Conservation (phyloP, 2,797 vertebrate species). For the Bovichtus diacanthus region DNA sequence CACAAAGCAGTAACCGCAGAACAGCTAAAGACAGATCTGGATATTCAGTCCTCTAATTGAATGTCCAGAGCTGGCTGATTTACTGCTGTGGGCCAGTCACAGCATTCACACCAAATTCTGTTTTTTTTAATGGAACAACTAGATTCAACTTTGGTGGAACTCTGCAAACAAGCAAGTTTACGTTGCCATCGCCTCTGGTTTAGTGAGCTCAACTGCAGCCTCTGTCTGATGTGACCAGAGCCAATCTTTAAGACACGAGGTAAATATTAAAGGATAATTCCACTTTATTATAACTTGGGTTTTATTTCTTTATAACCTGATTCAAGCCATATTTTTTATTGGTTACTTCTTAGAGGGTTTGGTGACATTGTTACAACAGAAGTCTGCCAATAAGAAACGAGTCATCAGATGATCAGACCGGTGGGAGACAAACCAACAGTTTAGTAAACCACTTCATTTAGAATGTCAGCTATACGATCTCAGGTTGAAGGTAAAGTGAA, state of each 20-base stretch:
- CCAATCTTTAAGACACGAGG: conserved; percentile 1
- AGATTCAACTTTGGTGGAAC: not conserved
- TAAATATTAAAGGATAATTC: conserved; percentile 2
- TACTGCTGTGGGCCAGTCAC: not conserved
- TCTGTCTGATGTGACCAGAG: not conserved
- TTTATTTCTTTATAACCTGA: not conserved
- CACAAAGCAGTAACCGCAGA: not conserved
- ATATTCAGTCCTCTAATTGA: conserved; percentile 15
- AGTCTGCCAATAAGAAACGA: not conserved
- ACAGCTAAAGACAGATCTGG: not conserved
- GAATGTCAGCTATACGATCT: too few species aligned
- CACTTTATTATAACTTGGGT: not conserved
- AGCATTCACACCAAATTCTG: not conserved
- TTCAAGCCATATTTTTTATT: not conserved
- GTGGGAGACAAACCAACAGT: conserved; percentile 1
- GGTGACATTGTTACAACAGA: not conserved
- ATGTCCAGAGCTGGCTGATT: not conserved
- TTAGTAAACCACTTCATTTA: not conserved
- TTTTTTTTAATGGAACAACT: not conserved
- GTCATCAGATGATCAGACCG: not conserved
- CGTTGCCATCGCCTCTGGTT: not conserved
- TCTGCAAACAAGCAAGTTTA: not conserved
- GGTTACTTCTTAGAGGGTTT: not conserved
- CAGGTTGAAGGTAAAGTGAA: not conserved
- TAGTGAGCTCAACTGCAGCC: not conserved